Percentiles rank a stretch among this genome's conserved stretches.
These are phyloP conservation scores for Phymorhynchus buccinoides DNA, from an alignment of 1,140 invertebrate species.

Conservation along the genomic window DNA sequence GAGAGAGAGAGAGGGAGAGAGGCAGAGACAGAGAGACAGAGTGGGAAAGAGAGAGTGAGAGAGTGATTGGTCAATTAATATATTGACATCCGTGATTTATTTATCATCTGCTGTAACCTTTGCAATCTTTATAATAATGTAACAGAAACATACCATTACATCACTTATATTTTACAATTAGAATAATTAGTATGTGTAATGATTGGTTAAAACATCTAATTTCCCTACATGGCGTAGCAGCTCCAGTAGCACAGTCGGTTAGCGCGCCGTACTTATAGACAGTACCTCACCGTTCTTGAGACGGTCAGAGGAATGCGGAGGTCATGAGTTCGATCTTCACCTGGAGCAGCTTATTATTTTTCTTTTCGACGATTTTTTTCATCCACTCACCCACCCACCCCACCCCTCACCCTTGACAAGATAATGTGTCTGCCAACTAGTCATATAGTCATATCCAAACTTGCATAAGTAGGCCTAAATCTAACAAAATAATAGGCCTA, in stretches of 20 bases:
- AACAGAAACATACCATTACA: not conserved
- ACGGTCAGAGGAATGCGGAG: too few relatives aligned
- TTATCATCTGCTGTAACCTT: not conserved
- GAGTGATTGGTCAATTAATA: not conserved
- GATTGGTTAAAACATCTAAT: not conserved
- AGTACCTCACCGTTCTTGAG: slow-evolving; percentile 71
- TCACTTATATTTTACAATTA: too few relatives aligned
- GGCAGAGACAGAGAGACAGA: not conserved
- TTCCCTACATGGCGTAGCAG: not conserved
- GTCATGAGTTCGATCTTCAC: too few relatives aligned
- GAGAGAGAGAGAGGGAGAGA: not conserved
- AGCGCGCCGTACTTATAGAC: slow-evolving; percentile 73
- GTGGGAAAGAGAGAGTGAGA: not conserved
- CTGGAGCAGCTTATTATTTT: slow-evolving; percentile 63
- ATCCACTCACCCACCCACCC: not conserved
- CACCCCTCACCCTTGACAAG: not conserved
- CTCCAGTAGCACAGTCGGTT: slow-evolving; percentile 71
- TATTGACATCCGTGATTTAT: not conserved
- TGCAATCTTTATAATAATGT: not conserved
- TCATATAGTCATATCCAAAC: too few relatives aligned
- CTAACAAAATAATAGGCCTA: too few relatives aligned
- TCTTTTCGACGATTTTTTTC: not conserved
- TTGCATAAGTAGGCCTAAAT: too few relatives aligned
- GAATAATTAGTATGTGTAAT: too few relatives aligned
- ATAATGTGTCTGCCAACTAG: too few relatives aligned